Evolutionary conservation across 2,888 invertebrate species (phyloP), one percentile per base, ranked within the genome.

Genomic region (Cryptocephalus moraei): DNA sequence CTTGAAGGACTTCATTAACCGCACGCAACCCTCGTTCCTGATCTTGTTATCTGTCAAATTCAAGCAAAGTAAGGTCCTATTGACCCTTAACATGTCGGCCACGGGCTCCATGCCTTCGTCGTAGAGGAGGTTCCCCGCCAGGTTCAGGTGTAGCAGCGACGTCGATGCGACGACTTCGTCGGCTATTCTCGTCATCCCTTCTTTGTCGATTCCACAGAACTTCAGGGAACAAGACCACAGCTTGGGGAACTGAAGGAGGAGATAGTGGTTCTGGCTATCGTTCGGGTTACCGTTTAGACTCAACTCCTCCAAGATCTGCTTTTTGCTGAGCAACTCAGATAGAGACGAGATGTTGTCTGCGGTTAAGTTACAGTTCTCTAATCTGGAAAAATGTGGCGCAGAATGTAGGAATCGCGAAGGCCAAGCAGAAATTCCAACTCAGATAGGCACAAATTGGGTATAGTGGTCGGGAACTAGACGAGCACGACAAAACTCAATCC

Each of bases 91-190:
- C 53, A 67, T 62, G 11, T 54, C 48, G 1, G 63, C 66, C 2
- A 72, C 45, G 11, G 60, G 44, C 32, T 33, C 36, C 4, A 60
- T 61, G 2, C 71, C 72, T 10, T 51, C 52, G 41, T 68, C 66
- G 12, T 62, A 62, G 22, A 72, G 57, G 34, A 52, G 53, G 55
- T 73, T 73, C 46, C 67, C 64, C 1, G 69, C 61, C 39, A 73
- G 47, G 57, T 71, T 67, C 33, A 73, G 51, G 32, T 59, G 60
- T 6, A 72, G 48, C 3, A 62, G 49, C 2, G 63, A 53, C 12
- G 38, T 12, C 38, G 11, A 36, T 6, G 3, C 38, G 2, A 2
- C 4, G n/a, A 36, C 11, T 36, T 4, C 12, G 2, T 36, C 38
- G 38, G 12, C 34, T 13, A 42, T 12, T 34, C 8, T 43, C 31